phyloP scores from a whole-genome alignment of 2,113 vertebrate genomes.

The Nematolebias whitei region DNA sequence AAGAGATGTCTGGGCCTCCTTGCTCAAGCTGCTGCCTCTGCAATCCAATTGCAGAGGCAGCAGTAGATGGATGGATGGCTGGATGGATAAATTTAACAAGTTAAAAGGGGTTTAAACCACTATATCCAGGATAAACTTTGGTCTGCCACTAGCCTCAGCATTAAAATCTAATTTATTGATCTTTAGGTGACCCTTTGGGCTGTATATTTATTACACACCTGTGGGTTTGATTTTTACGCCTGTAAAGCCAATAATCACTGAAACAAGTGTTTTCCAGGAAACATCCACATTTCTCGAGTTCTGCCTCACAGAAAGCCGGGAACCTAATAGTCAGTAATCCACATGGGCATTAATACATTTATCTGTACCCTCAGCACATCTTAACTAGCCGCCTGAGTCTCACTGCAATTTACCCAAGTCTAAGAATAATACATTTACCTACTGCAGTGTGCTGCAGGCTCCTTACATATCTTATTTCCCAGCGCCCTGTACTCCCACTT shows the following conservation, averaged over 20 bases:
- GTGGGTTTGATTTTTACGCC: conserved; percentile 1
- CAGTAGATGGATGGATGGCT: too few species aligned
- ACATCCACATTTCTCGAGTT: conserved; percentile 9
- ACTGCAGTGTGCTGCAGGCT: conserved; percentile 47
- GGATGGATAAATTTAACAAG: too few species aligned
- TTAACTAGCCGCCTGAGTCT: conserved; percentile 73
- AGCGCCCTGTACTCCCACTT: conserved; percentile 48
- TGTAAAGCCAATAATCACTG: neutral
- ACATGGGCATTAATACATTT: conserved; percentile 59
- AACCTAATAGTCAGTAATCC: conserved; percentile 47
- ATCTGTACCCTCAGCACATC: conserved; percentile 50
- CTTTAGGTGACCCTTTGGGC: neutral
- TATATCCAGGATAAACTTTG: neutral
- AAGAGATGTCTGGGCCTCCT: too few species aligned
- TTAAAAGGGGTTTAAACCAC: too few species aligned
- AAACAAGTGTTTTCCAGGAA: conserved; percentile 24
- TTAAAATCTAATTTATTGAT: neutral
- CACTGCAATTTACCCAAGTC: conserved; percentile 68
- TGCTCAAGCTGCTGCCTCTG: too few species aligned
- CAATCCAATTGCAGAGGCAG: too few species aligned
- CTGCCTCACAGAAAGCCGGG: conserved; percentile 24
- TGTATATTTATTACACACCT: neutral
- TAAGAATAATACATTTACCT: conserved; percentile 64
- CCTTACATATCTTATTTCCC: conserved; percentile 66
- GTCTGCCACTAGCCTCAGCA: neutral